Conservation (phyloP, 2,888 invertebrate species). For the Neoaliturus tenellus region DNA sequence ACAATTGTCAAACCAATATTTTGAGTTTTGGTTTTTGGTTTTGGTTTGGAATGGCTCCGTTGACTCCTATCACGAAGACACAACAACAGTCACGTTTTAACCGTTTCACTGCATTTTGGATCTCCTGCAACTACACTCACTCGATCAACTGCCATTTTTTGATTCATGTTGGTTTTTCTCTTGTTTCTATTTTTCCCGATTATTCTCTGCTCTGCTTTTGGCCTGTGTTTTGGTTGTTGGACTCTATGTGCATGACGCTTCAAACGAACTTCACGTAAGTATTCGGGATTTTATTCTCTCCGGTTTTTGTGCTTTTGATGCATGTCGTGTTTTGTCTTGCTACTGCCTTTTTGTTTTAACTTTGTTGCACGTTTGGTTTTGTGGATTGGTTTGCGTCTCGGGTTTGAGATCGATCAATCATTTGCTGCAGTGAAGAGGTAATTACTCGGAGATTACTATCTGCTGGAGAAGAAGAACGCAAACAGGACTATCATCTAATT, state of each 20-base stretch:
- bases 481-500: too few species aligned
- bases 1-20: neutral
- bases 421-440: neutral
- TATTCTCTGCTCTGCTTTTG: conserved; percentile 89
- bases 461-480: neutral
- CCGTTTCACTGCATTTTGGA: conserved; percentile 50
- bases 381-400: neutral
- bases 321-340: conserved; percentile 53
- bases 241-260: conserved; percentile 85
- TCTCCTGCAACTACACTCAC: conserved; percentile 50
- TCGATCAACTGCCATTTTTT: conserved; percentile 72
- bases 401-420: neutral
- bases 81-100: conserved; percentile 6
- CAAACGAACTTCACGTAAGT: conserved; percentile 86
- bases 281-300: conserved; percentile 71
- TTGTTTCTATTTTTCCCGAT: conserved; percentile 84
- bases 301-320: conserved; percentile 56
- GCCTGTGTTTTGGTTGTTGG: conserved; percentile 82
- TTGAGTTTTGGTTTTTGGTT: conserved; percentile 36
- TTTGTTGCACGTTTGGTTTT: conserved; percentile 31
- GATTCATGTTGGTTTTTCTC: conserved; percentile 72
- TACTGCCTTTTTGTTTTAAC: conserved; percentile 38
- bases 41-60: conserved; percentile 39
- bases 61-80: conserved; percentile 37
- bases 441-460: neutral